phyloP scores from a whole-genome alignment of 2,888 invertebrate species.

The Drosophila histrio region DNA sequence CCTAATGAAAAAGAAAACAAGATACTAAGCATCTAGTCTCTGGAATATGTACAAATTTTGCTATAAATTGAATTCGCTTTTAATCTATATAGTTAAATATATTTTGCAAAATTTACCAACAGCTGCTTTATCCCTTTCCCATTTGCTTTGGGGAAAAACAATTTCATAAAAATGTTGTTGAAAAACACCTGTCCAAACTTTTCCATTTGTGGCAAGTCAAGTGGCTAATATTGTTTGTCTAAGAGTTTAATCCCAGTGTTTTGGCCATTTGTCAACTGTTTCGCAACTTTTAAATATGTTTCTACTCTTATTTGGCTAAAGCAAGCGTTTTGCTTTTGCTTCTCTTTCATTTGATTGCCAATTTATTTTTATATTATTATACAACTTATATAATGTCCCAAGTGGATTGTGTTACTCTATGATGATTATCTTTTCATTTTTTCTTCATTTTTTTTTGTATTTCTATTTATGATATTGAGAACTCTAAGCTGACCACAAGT shows the following conservation, averaged over 20 bases:
- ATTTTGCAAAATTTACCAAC: neutral
- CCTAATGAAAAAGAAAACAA: too few relatives aligned
- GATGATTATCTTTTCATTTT: conserved; percentile 44
- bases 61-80: too few relatives aligned
- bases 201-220: conserved; percentile 18
- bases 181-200: conserved; percentile 41
- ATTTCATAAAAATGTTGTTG: conserved; percentile 1
- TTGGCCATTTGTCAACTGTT: conserved; percentile 28
- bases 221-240: conserved; percentile 19
- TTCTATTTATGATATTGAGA: neutral
- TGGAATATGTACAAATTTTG: too few relatives aligned
- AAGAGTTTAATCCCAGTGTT: conserved; percentile 13
- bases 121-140: too few relatives aligned
- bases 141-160: neutral
- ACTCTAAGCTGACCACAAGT: conserved; percentile 2
- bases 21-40: neutral
- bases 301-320: conserved; percentile 22
- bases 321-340: neutral
- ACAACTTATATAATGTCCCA: conserved; percentile 29
- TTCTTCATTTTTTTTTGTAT: neutral
- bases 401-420: conserved; percentile 27
- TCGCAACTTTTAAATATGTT: conserved; percentile 21
- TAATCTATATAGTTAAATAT: too few relatives aligned
- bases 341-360: conserved; percentile 1
- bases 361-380: conserved; percentile 36